A percentile compares a stretch with the other conserved stretches of the same genome.
Conservation (phyloP, 2,888 invertebrate species). For the Pammene fasciana region DNA sequence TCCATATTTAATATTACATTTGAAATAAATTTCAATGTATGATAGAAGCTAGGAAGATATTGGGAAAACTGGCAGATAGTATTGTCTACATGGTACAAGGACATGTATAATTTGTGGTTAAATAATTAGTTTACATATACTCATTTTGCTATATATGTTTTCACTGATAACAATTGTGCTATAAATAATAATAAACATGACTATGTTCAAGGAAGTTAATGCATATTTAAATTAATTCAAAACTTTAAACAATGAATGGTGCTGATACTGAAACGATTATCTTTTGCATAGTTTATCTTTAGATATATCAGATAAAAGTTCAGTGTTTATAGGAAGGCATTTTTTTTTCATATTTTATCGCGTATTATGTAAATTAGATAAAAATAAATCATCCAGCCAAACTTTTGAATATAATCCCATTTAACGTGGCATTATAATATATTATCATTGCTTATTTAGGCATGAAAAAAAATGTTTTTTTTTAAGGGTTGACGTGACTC, state of each 20-base stretch:
- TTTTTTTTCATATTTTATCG: slow-evolving; percentile 3
- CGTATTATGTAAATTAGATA: slow-evolving; percentile 10
- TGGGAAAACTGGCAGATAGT: too few relatives aligned
- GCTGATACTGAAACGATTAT: slow-evolving; percentile 15
- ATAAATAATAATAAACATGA: slow-evolving; percentile 16
- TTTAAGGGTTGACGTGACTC: slow-evolving; percentile 68
- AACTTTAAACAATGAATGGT: not conserved
- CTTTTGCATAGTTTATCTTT: slow-evolving; percentile 9
- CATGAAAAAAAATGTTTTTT: slow-evolving; percentile 4
- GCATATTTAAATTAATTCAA: not conserved
- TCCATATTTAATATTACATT: too few relatives aligned
- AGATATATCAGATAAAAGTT: slow-evolving; percentile 17
- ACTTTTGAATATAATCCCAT: not conserved
- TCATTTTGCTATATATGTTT: not conserved
- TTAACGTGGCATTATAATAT: not conserved
- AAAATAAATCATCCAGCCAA: not conserved
- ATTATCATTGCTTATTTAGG: not conserved
- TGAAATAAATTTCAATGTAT: too few relatives aligned
- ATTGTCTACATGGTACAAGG: too few relatives aligned
- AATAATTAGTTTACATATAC: not conserved
- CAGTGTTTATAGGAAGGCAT: not conserved
- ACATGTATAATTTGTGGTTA: too few relatives aligned
- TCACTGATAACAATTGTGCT: not conserved
- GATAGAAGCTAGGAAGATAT: too few relatives aligned
- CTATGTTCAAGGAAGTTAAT: slow-evolving; percentile 4